Conservation (phyloP, 2,888 invertebrate species). For the Heliconius ethilla region DNA sequence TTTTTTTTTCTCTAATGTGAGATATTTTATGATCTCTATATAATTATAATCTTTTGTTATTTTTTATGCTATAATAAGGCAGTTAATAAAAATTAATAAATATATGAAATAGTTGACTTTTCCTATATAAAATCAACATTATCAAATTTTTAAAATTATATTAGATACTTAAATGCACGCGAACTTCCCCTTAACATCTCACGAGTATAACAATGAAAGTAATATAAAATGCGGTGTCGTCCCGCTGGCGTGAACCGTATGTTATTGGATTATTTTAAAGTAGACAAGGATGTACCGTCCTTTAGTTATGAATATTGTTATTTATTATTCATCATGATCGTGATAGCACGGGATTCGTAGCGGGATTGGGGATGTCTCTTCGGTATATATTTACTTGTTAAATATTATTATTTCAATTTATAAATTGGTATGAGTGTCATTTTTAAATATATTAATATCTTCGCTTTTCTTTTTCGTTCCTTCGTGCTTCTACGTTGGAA, state of each 20-base stretch:
- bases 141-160: neutral
- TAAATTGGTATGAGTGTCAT: neutral
- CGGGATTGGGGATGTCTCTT: neutral
- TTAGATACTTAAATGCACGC: neutral
- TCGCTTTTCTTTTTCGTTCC: too few relatives aligned
- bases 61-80: neutral
- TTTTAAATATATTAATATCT: neutral
- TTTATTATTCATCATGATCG: constrained; percentile 21
- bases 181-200: constrained; percentile 47
- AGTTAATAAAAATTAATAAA: neutral
- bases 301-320: constrained; percentile 20
- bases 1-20: too few relatives aligned
- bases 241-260: constrained; percentile 51
- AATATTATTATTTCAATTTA: neutral
- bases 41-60: neutral
- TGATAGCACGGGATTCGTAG: neutral
- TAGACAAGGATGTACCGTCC: constrained; percentile 31
- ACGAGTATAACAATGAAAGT: constrained; percentile 46
- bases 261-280: constrained; percentile 57
- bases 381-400: neutral
- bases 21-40: too few relatives aligned
- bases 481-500: too few relatives aligned
- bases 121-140: neutral
- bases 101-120: neutral
- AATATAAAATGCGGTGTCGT: constrained; percentile 49